Base-by-base conservation (phyloP, 1,140 invertebrate species). In the Lordiphosa clarofinis region DNA sequence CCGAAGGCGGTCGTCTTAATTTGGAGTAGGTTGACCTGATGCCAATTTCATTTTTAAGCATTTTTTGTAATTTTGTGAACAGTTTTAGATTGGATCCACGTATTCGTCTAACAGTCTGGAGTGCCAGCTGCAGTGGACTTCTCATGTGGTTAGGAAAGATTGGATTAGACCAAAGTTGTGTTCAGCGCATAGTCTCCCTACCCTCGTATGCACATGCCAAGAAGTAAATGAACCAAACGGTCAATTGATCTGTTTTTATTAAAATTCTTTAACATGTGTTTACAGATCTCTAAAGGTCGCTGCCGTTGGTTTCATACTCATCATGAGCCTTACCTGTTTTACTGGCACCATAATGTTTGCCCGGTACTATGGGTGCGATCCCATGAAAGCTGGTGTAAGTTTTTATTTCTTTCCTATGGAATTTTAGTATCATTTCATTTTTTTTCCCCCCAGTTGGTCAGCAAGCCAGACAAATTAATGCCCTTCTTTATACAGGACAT, bases 311-410 rank as follows among this genome's bases (percentile, higher is more conserved):
- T 90, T 92, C 44, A 43, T 91, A 2, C 64, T 67, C 13, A 90
- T 92, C 11, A 91, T 91, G 59, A 89, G 88, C 5, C 81, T 91
- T 31, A 91, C 90, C 66, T 92, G 91, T 60, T 93, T 91, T 55
- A 91, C 91, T 33, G 95, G 95, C 9, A 90, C 95, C 28, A 91
- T 95, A 0, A 92, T 96, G 61, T 95, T 92, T 73, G 94, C 94
- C 2, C 91, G 91, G 19, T 96, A 95, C 87, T 89, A 92, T 60
- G 91, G 93, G 44, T 96, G 95, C 82, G 94, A 96, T 89, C 94
- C 94, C 0, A 87, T 95, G 28, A 87, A 90, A 21, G 90, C 91
- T 28, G 90, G 92, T 75, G 91, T 92, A 81, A 90, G 75, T 56
- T 35, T 2, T 6, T 15, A 1, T 0, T 0, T 5, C 0, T 3